Base-by-base conservation (phyloP, 1,140 invertebrate species). In the Drosophila mojavensis region DNA sequence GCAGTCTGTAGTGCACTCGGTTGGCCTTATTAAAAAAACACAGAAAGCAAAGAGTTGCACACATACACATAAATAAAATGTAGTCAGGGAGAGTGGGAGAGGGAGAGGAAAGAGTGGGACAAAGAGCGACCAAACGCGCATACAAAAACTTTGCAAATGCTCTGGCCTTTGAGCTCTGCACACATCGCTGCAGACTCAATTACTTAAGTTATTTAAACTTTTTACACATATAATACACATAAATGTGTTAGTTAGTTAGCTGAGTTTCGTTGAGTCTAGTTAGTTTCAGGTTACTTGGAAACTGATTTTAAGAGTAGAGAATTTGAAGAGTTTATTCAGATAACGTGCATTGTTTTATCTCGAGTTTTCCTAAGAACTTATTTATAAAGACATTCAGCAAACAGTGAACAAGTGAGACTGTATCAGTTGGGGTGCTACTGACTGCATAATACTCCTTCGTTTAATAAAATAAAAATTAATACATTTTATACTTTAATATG, bases 11-110 rank as follows among this genome's bases (percentile, higher is more conserved):
- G 5, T 50, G 41, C 41, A 10, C n/a, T 54, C 41, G 30, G 17
- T 13, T 65, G 62, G 51, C 62, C 58, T 61, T 62, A 60, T 74
- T 68, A 9, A 56, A 62, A 74, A 74, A 62, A 33, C 51, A 68
- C 58, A 74, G 61, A 68, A 56, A 39, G 15, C 45, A 26, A 47
- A 47, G 28, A 50, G 30, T 47, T 28, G 41, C 53, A 48, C 56
- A 50, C 58, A 39, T 7, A 10, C 33, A 36, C 6, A 45, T 7
- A 17, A 26, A 51, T 1, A 33, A 20, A 51, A 48, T 54, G 10
- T 13, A 15, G 13, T 13, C 43, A 39, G 11, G 3, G 11, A 3
- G 11, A 11, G 11, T 9, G 7, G 7, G 1, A 36, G 11, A 39
- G 10, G 11, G 10, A 39, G 36, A 39, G 36, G 36, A 13, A 9